Base-by-base conservation (phyloP, 2,888 invertebrate species). In the Rhogogaster chlorosoma region DNA sequence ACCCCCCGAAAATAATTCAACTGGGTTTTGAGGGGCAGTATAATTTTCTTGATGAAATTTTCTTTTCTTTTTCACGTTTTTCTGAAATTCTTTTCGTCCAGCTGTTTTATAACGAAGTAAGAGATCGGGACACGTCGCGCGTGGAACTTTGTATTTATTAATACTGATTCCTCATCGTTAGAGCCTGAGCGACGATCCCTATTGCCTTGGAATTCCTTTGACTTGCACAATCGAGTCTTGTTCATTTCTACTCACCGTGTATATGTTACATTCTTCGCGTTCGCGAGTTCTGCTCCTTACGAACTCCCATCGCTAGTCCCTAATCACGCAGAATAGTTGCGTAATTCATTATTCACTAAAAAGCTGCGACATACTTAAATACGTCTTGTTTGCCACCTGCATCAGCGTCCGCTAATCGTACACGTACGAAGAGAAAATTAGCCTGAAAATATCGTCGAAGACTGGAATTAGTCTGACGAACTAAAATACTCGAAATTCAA, bases 201-300 rank as follows among this genome's bases (percentile, higher is more conserved):
- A 45, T 83, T 45, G 70, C 83, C 83, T 83, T 83, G 83, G 36
- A 70, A 83, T 83, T 83, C 83, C 83, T n/a, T 22, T 45, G n/a
- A 45, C 67, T 83, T 45, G n/a, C 83, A 83, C 83, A 83, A 83
- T 83, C 83, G 18, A 22, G 42, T 29, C 26, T 22, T n/a, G 32
- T 82, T 78, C 78, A 42, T 82, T 83, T 36, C 26, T 26, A 36
- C 42, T 42, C 36, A 22, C 61, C 3, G 26, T 38, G 61, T 61
- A 9, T 26, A 26, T 26, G 42, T 42, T 12, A 42, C 42, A 42
- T 67, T 32, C 67, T 67, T 32, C 15, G 15, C 32, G 15, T 32
- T 67, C 67, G 15, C 18, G 15, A 32, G 67, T 67, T 67, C 18
- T 67, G 15, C 32, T 67, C 7, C 26, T 32, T 29, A 15, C 67